These are phyloP conservation scores for Platerodrilus igneus DNA, from an alignment of 2,888 invertebrate genomes.

Conservation along the genomic window DNA sequence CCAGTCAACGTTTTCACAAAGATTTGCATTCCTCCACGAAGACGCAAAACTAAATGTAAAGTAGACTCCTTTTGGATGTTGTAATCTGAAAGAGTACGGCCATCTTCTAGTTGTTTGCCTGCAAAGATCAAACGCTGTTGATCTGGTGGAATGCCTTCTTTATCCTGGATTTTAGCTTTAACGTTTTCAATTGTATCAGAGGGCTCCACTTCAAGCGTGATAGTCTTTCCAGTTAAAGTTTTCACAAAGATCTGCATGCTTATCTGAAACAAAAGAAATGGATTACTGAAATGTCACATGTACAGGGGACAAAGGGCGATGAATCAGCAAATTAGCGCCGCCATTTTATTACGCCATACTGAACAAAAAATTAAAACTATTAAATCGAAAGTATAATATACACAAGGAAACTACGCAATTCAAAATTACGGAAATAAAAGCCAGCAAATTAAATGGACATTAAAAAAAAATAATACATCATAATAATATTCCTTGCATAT, in stretches of 20 bases:
- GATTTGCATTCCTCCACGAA: conserved; percentile 66
- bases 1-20: conserved; percentile 49
- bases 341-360: not conserved
- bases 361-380: too few species aligned
- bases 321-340: conserved; percentile 7
- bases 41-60: conserved; percentile 51
- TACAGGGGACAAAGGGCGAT: conserved; percentile 14
- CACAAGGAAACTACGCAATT: too few species aligned
- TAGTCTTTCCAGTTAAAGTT: conserved; percentile 42
- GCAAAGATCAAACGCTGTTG: conserved; percentile 8
- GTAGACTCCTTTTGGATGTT: conserved; percentile 10
- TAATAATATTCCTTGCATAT: too few species aligned
- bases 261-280: too few species aligned
- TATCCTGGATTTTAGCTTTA: conserved; percentile 7
- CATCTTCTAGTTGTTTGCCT: conserved; percentile 6
- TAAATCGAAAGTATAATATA: too few species aligned
- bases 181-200: conserved; percentile 9
- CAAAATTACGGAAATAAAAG: too few species aligned
- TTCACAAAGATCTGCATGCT: conserved; percentile 43
- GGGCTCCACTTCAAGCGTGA: conserved; percentile 8
- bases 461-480: too few species aligned
- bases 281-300: not conserved
- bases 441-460: too few species aligned
- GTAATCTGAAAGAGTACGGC: conserved; percentile 8
- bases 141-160: conserved; percentile 5